Evolutionary conservation across 2,888 invertebrate species (phyloP).

Genomic region (Neuroscelio doddi): DNA sequence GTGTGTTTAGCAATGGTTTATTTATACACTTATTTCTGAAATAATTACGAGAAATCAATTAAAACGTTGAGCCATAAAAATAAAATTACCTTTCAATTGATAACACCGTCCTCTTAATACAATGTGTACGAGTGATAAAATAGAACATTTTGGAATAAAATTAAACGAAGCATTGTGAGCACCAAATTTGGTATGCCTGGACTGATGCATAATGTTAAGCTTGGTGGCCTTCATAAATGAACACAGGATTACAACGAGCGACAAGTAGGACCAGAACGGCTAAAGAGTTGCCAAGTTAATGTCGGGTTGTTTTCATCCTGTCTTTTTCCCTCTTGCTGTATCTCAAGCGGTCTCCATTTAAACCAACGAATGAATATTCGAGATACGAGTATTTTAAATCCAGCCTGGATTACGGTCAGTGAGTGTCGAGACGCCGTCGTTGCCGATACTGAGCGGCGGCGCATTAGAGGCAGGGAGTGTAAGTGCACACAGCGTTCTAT

Average conservation of each 20-base stretch:
- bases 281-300: constrained; percentile 63
- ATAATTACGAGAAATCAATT: no score
- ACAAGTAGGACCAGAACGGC: constrained; percentile 61
- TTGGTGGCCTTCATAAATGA: constrained; percentile 42
- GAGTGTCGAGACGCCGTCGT: constrained; percentile 20
- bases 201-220: constrained; percentile 10
- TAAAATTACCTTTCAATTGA: no score
- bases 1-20: no score
- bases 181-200: background rate
- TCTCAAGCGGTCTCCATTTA: constrained; percentile 42
- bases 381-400: constrained; percentile 70
- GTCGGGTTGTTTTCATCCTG: constrained; percentile 33
- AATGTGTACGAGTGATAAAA: no score
- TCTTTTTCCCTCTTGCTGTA: no score
- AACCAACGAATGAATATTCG: constrained; percentile 66
- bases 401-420: constrained; percentile 61
- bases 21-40: no score
- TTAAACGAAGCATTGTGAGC: no score
- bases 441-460: constrained; percentile 8
- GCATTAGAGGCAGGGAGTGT: constrained; percentile 23
- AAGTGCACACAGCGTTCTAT: constrained; percentile 55
- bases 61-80: no score
- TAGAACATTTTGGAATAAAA: no score
- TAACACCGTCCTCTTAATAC: no score
- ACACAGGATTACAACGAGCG: constrained; percentile 59